Conservation (phyloP, 2,797 vertebrate genomes). For the Protonibea diacanthus region DNA sequence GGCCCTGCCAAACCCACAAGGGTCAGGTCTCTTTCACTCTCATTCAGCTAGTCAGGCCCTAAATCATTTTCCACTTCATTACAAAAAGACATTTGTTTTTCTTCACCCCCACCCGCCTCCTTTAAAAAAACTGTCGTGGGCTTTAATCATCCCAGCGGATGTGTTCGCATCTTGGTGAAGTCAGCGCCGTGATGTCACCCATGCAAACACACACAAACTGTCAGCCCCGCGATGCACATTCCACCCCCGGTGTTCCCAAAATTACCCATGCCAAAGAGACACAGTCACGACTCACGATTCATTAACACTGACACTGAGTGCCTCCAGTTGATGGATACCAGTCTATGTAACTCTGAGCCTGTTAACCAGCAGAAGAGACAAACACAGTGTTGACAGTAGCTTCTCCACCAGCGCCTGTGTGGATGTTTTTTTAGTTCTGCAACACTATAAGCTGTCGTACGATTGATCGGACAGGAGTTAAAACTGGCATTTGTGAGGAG, state of each 20-base stretch:
- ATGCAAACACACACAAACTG: constrained; percentile 7
- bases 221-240: constrained; percentile 39
- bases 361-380: constrained; percentile 25
- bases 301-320: constrained; percentile 40
- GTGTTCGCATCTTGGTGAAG: constrained; percentile 56
- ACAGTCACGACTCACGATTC: constrained; percentile 13
- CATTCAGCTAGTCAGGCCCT: constrained; percentile 65
- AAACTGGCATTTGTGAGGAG: constrained; percentile 1
- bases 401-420: constrained; percentile 15
- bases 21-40: constrained; percentile 75
- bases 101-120: constrained; percentile 51
- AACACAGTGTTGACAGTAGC: constrained; percentile 6
- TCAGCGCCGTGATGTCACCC: constrained; percentile 63
- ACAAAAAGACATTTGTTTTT: constrained; percentile 75
- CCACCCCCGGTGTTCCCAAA: constrained; percentile 34
- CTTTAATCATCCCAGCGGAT: constrained; percentile 74
- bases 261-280: constrained; percentile 16
- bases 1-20: constrained; percentile 62
- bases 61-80: constrained; percentile 81
- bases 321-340: constrained; percentile 49
- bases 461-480: constrained; percentile 5
- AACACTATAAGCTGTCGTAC: constrained; percentile 14
- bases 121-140: constrained; percentile 38
- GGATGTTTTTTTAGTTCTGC: constrained; percentile 28
- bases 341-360: constrained; percentile 1